A percentile compares a stretch with the other conserved stretches of the same genome.
Evolutionary conservation across 2,113 vertebrate species (phyloP).

Genomic region (Hepsetus odoe): DNA sequence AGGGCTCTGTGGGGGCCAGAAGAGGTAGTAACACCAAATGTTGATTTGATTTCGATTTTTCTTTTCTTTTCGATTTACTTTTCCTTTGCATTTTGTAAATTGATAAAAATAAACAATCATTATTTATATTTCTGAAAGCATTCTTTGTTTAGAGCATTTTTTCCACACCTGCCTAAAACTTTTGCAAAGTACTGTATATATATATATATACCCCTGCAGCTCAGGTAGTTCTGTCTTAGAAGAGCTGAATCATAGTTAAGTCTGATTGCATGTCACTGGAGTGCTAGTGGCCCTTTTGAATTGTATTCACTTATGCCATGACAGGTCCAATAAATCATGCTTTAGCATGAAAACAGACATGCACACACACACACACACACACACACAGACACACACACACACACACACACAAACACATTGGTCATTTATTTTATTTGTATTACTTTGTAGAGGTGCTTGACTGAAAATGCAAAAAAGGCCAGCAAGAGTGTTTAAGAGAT

Average conservation of each 20-base stretch:
- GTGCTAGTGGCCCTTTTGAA: slow-evolving; percentile 34
- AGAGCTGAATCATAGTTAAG: slow-evolving; percentile 43
- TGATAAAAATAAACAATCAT: no score
- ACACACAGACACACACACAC: not conserved
- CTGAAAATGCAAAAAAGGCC: not conserved
- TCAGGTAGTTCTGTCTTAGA: slow-evolving; percentile 6
- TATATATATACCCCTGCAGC: not conserved
- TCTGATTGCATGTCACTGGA: slow-evolving; percentile 39
- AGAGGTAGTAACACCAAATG: no score
- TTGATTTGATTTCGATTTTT: no score
- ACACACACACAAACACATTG: not conserved
- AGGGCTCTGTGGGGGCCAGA: no score
- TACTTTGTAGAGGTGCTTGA: not conserved
- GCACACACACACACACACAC: not conserved
- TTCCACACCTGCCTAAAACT: no score
- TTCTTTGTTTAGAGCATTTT: no score
- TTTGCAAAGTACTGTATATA: no score
- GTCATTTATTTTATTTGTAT: not conserved
- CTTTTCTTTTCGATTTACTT: no score
- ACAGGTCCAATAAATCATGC: slow-evolving; percentile 45
- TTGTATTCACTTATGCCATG: slow-evolving; percentile 36
- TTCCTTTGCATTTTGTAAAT: no score
- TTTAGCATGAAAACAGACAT: not conserved
- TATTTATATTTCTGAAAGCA: no score
- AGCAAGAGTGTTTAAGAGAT: not conserved